Evolutionary conservation across 2,113 vertebrate species (phyloP).

Genomic region (Puntigrus tetrazona): DNA sequence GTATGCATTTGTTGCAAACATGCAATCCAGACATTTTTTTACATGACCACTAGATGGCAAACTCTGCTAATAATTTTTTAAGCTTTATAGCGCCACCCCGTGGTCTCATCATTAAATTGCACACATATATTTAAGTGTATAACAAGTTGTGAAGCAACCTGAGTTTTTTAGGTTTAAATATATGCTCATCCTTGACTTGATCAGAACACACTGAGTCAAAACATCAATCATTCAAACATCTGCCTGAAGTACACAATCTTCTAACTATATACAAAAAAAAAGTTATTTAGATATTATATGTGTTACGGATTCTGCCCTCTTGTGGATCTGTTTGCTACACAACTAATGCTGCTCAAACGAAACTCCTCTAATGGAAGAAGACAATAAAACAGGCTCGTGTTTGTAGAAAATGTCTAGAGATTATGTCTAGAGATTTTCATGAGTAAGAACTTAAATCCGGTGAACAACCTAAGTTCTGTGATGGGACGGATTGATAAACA

Average conservation of each 20-base stretch:
- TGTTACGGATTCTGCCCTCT: not conserved
- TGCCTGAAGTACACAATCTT: not conserved
- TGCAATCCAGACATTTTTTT: not conserved
- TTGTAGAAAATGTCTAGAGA: too few relatives aligned
- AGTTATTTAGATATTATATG: not conserved
- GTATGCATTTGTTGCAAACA: too few relatives aligned
- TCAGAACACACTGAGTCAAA: not conserved
- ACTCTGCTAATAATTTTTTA: not conserved
- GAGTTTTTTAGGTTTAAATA: not conserved
- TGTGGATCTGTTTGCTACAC: not conserved
- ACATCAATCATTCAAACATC: not conserved
- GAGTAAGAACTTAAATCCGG: constrained; percentile 3
- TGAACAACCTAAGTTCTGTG: not conserved
- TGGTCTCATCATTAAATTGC: constrained; percentile 42
- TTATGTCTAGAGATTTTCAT: not conserved
- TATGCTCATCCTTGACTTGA: not conserved
- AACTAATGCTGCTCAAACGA: not conserved
- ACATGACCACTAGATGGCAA: constrained; percentile 16
- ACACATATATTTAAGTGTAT: not conserved
- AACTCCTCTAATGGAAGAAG: not conserved
- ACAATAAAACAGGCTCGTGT: not conserved
- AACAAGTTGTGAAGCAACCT: not conserved
- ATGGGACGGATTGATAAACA: constrained; percentile 17
- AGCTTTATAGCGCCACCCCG: constrained; percentile 54
- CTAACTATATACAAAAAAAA: not conserved